Evolutionary conservation across 2,797 vertebrate species (phyloP).

Genomic region (Microhierax caerulescens): DNA sequence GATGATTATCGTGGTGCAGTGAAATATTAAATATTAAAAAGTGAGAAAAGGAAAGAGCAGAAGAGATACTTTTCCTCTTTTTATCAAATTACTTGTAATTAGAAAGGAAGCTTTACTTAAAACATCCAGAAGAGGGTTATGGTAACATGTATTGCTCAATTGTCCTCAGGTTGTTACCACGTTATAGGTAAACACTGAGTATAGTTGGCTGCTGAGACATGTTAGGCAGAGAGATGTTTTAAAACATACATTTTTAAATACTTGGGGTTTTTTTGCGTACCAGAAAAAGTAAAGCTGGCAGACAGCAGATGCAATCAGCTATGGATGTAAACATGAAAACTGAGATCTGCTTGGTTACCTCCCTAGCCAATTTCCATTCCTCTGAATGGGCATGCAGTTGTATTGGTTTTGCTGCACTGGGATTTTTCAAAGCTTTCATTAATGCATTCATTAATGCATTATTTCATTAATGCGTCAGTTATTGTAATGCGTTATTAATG

Average conservation of each 20-base stretch:
- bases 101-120: neutral
- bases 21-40: neutral
- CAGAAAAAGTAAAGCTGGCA: neutral
- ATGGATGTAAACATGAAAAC: neutral
- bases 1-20: neutral
- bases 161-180: neutral
- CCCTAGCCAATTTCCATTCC: neutral
- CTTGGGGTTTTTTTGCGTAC: neutral
- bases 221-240: neutral
- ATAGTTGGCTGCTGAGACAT: neutral
- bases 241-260: neutral
- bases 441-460: neutral
- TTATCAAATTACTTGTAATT: neutral
- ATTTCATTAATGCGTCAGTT: rapidly evolving
- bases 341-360: neutral
- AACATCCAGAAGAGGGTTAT: neutral
- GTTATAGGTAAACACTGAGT: neutral
- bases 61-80: neutral
- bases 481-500: rapidly evolving
- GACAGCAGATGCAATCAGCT: neutral
- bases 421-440: neutral
- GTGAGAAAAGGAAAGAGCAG: neutral
- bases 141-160: neutral
- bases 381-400: neutral
- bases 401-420: neutral